Evolutionary conservation across 2,113 vertebrate genomes (phyloP).

Genomic region (Hippoglossus stenolepis): DNA sequence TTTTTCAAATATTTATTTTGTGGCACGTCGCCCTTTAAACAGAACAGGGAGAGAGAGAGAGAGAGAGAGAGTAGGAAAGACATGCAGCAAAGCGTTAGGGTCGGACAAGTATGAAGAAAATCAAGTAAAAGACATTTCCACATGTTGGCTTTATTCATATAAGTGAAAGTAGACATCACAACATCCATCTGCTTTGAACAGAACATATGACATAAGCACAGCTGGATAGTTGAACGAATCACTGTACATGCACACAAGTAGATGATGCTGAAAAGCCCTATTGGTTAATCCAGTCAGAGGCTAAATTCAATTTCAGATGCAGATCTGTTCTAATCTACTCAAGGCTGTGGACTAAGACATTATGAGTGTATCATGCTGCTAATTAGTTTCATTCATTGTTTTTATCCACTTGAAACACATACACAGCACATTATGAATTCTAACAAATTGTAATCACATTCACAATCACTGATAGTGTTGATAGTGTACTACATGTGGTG

Average conservation of each 20-base stretch:
- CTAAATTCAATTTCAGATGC: background rate
- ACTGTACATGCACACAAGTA: slow-evolving; percentile 10
- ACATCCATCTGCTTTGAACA: background rate
- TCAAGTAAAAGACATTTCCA: slow-evolving; percentile 5
- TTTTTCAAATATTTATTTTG: no score
- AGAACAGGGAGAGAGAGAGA: no score
- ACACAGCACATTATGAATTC: background rate
- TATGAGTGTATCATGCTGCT: background rate
- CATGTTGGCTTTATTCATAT: slow-evolving; percentile 28
- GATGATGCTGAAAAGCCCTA: background rate
- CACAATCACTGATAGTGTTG: slow-evolving; percentile 1
- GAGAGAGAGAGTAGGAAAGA: no score
- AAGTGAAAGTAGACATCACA: background rate
- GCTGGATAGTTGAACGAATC: slow-evolving; percentile 3
- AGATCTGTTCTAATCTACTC: slow-evolving; percentile 19
- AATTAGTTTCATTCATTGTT: background rate
- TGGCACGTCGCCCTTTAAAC: no score
- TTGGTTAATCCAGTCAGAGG: background rate
- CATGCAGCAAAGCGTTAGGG: background rate
- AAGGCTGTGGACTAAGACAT: background rate
- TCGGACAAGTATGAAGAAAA: background rate
- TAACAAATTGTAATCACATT: background rate
- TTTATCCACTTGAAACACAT: background rate
- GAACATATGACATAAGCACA: slow-evolving; percentile 12
- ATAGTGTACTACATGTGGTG: background rate